Evolutionary conservation across 2,888 invertebrate species (phyloP).

Genomic region (Panzeria rudis): DNA sequence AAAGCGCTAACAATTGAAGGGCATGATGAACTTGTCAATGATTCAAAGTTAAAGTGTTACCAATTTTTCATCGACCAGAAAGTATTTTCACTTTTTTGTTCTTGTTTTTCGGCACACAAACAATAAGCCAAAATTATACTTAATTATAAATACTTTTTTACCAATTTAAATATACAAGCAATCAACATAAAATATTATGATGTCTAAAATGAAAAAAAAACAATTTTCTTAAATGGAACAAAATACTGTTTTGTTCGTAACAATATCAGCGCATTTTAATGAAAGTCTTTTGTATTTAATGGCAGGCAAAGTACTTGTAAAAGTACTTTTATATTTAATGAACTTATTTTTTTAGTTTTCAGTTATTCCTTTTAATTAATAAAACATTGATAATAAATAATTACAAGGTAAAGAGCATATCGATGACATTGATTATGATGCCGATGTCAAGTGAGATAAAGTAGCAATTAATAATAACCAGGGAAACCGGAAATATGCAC

Average conservation of each 20-base stretch:
- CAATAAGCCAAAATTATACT: conserved; percentile 43
- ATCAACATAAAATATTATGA: conserved; percentile 32
- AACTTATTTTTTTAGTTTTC: neutral
- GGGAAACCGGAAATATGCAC: no score
- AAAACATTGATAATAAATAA: conserved; percentile 44
- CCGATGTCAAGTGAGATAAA: conserved; percentile 8
- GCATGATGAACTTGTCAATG: conserved; percentile 35
- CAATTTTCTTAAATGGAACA: neutral
- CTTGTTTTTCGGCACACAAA: conserved; percentile 2
- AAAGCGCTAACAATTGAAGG: conserved; percentile 59
- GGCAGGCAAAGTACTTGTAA: conserved; percentile 45
- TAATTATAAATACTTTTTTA: conserved; percentile 43
- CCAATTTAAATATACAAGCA: conserved; percentile 47
- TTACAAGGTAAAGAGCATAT: conserved; percentile 28
- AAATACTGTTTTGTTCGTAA: neutral
- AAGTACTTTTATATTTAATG: conserved; percentile 53
- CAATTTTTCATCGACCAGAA: conserved; percentile 11
- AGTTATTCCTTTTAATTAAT: conserved; percentile 39
- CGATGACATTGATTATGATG: conserved; percentile 18
- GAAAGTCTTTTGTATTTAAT: conserved; percentile 53
- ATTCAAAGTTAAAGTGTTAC: conserved; percentile 46
- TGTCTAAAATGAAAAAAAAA: conserved; percentile 5
- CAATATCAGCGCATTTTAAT: conserved; percentile 33
- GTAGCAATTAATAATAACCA: conserved; percentile 24
- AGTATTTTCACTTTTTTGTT: conserved; percentile 35